Conservation (phyloP, 2,113 vertebrate genomes). For the Hirundichthys speculiger region DNA sequence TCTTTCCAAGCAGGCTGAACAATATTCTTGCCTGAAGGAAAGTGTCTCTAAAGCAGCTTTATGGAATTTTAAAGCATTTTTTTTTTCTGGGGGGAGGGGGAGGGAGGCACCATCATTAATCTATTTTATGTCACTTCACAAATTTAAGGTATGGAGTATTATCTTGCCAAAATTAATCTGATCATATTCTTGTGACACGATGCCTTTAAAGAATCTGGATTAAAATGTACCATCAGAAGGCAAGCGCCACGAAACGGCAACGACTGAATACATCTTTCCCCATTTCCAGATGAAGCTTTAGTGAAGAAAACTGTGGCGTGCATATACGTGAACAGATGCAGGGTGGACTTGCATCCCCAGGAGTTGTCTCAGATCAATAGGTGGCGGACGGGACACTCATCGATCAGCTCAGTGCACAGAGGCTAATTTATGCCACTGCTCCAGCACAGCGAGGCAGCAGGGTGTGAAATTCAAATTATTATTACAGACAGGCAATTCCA, state of each 20-base stretch:
- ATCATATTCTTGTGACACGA: too few relatives aligned
- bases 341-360: slow-evolving; percentile 57
- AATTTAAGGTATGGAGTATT: too few relatives aligned
- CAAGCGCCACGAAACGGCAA: not conserved
- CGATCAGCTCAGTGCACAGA: slow-evolving; percentile 73
- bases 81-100: too few relatives aligned
- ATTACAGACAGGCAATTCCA: slow-evolving; percentile 82
- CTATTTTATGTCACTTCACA: too few relatives aligned
- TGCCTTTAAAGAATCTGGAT: too few relatives aligned
- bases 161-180: too few relatives aligned
- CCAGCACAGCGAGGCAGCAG: slow-evolving; percentile 64
- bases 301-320: slow-evolving; percentile 9
- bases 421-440: slow-evolving; percentile 82
- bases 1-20: too few relatives aligned
- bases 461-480: slow-evolving; percentile 84
- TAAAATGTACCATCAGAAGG: not conserved
- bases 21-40: too few relatives aligned
- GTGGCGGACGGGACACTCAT: slow-evolving; percentile 74
- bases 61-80: too few relatives aligned
- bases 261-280: not conserved
- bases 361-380: slow-evolving; percentile 78
- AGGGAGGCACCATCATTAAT: too few relatives aligned
- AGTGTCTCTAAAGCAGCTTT: too few relatives aligned
- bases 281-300: slow-evolving; percentile 7
- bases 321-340: slow-evolving; percentile 30